Conservation (phyloP, 2,797 vertebrate species). For the Neosilurus mollespiculum region DNA sequence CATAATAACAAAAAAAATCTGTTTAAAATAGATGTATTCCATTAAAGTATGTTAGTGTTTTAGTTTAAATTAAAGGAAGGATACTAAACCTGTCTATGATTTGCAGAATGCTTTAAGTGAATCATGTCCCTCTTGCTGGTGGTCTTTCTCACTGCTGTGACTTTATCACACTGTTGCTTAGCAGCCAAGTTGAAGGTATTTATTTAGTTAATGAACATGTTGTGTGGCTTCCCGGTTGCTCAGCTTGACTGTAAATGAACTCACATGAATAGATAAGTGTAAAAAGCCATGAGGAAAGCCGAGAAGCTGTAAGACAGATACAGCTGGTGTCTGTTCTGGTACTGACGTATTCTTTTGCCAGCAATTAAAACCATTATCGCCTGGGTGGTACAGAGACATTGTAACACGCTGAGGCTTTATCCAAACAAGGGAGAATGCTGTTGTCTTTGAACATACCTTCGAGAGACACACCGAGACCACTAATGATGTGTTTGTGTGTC, state of each 20-base stretch:
- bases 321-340: conserved; percentile 49
- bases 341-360: conserved; percentile 9
- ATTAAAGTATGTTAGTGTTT: background rate
- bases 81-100: background rate
- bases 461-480: background rate
- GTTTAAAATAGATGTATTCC: background rate
- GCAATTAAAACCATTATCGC: conserved; percentile 43
- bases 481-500: conserved; percentile 34
- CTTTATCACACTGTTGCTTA: background rate
- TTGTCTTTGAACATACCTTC: conserved; percentile 20
- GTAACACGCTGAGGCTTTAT: conserved; percentile 1
- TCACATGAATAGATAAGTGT: conserved; percentile 14
- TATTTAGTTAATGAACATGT: conserved; percentile 49
- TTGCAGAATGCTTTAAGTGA: background rate
- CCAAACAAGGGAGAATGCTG: conserved; percentile 23
- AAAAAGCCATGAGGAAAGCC: conserved; percentile 12
- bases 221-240: conserved; percentile 34
- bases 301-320: background rate
- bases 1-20: no score
- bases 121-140: background rate
- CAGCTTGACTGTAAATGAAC: conserved; percentile 10
- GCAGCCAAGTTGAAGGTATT: conserved; percentile 20
- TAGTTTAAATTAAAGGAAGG: background rate
- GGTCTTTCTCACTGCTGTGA: background rate
- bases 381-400: conserved; percentile 29